Base-by-base conservation (phyloP, 2,113 vertebrate genomes). In the Passer domesticus region DNA sequence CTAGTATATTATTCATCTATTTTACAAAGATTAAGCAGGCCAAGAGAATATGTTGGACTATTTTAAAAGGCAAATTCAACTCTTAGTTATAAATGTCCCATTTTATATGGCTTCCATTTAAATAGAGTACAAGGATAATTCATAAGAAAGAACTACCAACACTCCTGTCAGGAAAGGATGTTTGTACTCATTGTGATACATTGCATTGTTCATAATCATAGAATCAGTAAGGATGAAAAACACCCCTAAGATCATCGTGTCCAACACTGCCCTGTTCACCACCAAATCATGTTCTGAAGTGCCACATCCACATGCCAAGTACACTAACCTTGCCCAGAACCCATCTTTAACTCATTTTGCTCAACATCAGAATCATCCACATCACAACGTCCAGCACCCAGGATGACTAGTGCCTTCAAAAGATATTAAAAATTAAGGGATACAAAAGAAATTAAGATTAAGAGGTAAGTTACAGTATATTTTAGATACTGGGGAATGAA, bases 241-340 rank as follows among this genome's bases (percentile, higher is more conserved):
- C 11, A 47, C 17, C 16, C 25, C 21, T 55, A 23, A 49, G 30
- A n/a, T 27, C n/a, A 69, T 47, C 0, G 0, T 1, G 24, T 69
- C 7, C 41, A 41, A 24, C 25, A 47, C 41, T 35, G n/a, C 11
- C 7, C 7, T 75, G 39, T 31, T 53, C 25, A 31, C 14, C 47
- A 33, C 30, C 13, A 83, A 55, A 35, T 25, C 21, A 23, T 10
- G 27, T 7, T 22, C 53, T n/a, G 25, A 53, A 53, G 23, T 10
- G 5, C 33, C 39, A 33, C 23, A 37, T 14, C 30, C 53, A 53
- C 24, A 12, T 0, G 0, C 17, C 16, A 19, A 35, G 20, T 27
- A 27, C 62, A 33, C 11, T n/a, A 62, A 62, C 6, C 12, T 31
- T 49, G 22, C 49, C 27, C 67, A 56, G 85, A 92, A 77, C 8